Percentiles rank a stretch among this genome's conserved stretches.
Evolutionary conservation across 2,888 invertebrate genomes (phyloP).

Genomic region (Sisyra nigra): DNA sequence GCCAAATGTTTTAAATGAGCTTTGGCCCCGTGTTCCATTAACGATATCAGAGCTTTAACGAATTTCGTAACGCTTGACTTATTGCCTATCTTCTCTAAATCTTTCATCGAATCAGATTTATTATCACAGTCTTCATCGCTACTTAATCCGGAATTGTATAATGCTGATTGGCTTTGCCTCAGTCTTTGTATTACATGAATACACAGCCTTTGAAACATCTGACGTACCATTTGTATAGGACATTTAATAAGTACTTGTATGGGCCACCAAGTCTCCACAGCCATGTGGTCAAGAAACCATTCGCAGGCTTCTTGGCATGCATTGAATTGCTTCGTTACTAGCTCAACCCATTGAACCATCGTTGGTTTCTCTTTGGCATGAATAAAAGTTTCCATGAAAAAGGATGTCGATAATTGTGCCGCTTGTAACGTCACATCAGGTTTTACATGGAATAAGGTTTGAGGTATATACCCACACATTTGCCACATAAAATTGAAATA

Average conservation of each 20-base stretch:
- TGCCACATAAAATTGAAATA: conserved; percentile 95
- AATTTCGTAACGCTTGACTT: conserved; percentile 85
- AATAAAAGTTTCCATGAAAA: conserved; percentile 91
- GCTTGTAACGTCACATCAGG: conserved; percentile 73
- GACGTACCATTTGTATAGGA: conserved; percentile 91
- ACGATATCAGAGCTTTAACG: conserved; percentile 70
- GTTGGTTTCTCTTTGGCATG: conserved; percentile 97
- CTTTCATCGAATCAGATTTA: conserved; percentile 34
- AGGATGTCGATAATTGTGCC: conserved; percentile 78
- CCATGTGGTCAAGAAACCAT: conserved; percentile 89
- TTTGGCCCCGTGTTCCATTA: conserved; percentile 80
- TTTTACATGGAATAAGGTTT: conserved; percentile 61
- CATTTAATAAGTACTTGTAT: conserved; percentile 84
- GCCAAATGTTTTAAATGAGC: conserved; percentile 75
- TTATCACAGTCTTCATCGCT: conserved; percentile 31
- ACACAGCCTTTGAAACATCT: conserved; percentile 90
- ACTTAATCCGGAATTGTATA: conserved; percentile 33
- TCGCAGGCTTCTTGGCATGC: conserved; percentile 77
- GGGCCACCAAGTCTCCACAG: conserved; percentile 89
- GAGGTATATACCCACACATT: conserved; percentile 86
- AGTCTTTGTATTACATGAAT: conserved; percentile 88
- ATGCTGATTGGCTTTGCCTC: conserved; percentile 38
- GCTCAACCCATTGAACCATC: conserved; percentile 92
- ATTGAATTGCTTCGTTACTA: conserved; percentile 88
- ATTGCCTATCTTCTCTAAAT: conserved; percentile 42